phyloP scores from a whole-genome alignment of 2,113 vertebrate genomes.

The Leucosticte australis region DNA sequence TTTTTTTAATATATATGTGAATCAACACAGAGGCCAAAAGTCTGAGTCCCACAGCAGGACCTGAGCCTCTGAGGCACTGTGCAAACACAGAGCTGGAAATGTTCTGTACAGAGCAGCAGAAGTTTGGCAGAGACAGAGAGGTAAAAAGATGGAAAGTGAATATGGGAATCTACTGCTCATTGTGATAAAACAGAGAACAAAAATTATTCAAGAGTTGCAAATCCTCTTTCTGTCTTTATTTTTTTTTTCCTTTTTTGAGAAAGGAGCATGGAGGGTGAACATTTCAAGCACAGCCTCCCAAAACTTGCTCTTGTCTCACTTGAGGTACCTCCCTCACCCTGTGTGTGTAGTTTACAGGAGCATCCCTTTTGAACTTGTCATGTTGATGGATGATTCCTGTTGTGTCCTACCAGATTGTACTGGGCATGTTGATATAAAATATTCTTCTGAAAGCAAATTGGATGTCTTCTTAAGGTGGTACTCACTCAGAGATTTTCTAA shows the following conservation, averaged over 20 bases:
- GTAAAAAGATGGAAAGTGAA: neutral
- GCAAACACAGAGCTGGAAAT: neutral
- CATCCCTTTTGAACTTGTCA: conserved; percentile 52
- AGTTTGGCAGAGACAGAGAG: neutral
- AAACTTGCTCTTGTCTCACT: neutral
- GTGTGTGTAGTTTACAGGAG: neutral
- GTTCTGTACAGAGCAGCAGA: neutral
- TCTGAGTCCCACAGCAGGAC: neutral
- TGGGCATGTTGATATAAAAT: neutral
- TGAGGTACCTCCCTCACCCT: neutral
- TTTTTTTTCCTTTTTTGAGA: too few relatives aligned
- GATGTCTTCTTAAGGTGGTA: neutral
- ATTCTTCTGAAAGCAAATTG: conserved; percentile 5
- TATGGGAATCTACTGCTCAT: neutral
- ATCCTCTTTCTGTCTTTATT: accelerated
- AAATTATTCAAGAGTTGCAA: neutral
- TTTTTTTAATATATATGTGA: neutral
- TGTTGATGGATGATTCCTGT: conserved; percentile 49
- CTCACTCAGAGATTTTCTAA: neutral
- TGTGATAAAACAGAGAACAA: neutral
- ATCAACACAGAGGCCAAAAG: neutral
- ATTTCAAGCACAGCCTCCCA: neutral
- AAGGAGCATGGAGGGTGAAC: neutral
- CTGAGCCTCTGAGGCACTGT: neutral
- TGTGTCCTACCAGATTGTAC: neutral